Base-by-base conservation (phyloP, 2,113 vertebrate species). In the Pseudorasbora parva region DNA sequence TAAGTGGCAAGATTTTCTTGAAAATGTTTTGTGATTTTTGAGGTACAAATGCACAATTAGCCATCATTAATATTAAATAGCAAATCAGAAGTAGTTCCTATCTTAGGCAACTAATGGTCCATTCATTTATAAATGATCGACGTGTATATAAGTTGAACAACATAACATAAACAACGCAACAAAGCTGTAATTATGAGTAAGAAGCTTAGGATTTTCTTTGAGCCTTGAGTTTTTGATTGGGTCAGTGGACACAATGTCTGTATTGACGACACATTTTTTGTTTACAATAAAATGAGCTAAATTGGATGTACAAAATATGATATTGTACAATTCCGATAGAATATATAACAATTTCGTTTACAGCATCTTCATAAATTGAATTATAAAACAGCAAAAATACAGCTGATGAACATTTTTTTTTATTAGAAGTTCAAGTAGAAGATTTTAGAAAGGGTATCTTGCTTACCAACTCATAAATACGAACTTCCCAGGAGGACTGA, bases 1-100 rank as follows among this genome's bases (percentile, higher is more conserved):
- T 30, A 37, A 37, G 37, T 37, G 23, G 25, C 23, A 60, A 12
- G 10, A 2, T 47, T 45, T 47, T 47, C 45, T 47, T 62, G 59
- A 11, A 60, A 27, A 33, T 66, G 62, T 9, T 73, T 68, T 45
- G 27, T 74, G 30, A 83, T 49, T 33, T 74, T 56, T 73, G 4
- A 23, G 57, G 23, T 60, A 37, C 11, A 25, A 59, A 59, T 59
- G n/a, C n/a, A 10, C 10, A 59, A 59, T 59, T 59, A 4, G 56
- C 8, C 21, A 59, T 59, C 56, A 59, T 59, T 23, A 59, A 59
- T 59, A 60, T 5, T 60, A 60, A 60, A 60, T 25, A 60, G 37
- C 37, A 37, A 37, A 12, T 59, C n/a, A 23, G n/a, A 59, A 60
- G 56, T 64, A 30, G 5, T 64, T 30, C 25, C 5, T 33, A 37